Percentiles rank a stretch among this genome's conserved stretches.
Conservation (phyloP, 1,140 invertebrate genomes). For the Cylas formicarius region DNA sequence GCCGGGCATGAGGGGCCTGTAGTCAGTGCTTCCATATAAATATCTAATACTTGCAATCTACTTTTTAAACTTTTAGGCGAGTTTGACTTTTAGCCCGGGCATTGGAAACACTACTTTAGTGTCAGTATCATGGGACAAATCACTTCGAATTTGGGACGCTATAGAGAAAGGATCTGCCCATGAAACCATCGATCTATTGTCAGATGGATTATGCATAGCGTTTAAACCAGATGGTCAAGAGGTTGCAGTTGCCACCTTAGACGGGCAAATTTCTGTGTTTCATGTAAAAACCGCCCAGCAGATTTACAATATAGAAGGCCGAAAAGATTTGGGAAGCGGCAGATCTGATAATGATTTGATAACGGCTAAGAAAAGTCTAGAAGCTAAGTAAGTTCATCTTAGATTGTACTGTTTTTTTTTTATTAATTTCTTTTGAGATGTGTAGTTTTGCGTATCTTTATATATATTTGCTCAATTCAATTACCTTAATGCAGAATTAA, state of each 20-base stretch:
- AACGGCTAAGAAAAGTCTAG: constrained; percentile 74
- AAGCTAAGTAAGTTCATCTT: constrained; percentile 66
- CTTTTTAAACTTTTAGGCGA: constrained; percentile 24
- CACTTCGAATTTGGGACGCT: constrained; percentile 85
- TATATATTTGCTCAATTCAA: background rate
- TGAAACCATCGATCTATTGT: constrained; percentile 70
- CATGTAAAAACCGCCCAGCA: constrained; percentile 64
- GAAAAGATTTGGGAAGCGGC: constrained; percentile 79
- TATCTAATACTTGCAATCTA: constrained; percentile 2
- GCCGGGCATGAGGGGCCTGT: constrained; percentile 91
- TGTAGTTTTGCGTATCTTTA: background rate
- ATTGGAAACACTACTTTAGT: constrained; percentile 65
- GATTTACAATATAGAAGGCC: constrained; percentile 74
- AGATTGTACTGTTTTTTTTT: constrained; percentile 2
- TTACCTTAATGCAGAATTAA: too few relatives aligned
- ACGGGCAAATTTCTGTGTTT: constrained; percentile 85
- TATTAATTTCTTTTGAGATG: background rate
- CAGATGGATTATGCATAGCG: constrained; percentile 77
- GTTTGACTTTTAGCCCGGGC: constrained; percentile 70
- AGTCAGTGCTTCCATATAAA: constrained; percentile 43
- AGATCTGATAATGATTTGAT: constrained; percentile 77
- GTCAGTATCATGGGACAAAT: constrained; percentile 92
- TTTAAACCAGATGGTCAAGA: constrained; percentile 86
- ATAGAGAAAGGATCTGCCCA: constrained; percentile 73
- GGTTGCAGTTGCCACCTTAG: constrained; percentile 83